Evolutionary conservation across 2,113 vertebrate species (phyloP).

Genomic region (Neomonachus schauinslandi): DNA sequence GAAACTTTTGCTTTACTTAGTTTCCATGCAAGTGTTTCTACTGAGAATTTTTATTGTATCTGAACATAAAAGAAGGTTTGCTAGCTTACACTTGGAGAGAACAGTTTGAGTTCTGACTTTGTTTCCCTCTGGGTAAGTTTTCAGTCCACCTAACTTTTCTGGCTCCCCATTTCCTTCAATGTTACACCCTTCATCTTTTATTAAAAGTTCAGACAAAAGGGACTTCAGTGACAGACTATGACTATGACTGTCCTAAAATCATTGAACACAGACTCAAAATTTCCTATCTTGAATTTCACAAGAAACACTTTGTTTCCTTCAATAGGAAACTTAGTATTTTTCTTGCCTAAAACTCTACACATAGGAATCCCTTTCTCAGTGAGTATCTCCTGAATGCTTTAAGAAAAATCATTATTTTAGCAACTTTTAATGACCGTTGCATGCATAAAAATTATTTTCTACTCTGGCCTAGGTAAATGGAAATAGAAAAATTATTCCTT

Average conservation of each 20-base stretch:
- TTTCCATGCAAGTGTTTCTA: neutral
- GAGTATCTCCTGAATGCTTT: neutral
- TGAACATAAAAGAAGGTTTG: neutral
- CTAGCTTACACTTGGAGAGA: neutral
- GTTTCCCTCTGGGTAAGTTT: neutral
- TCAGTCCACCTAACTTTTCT: neutral
- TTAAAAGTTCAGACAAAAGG: neutral
- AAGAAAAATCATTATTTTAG: conserved; percentile 6
- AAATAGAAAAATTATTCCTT: neutral
- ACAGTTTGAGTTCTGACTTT: neutral
- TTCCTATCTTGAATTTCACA: conserved; percentile 5
- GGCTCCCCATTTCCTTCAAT: neutral
- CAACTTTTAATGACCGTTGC: neutral
- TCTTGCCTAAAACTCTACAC: neutral
- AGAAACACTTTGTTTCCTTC: neutral
- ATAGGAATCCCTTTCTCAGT: neutral
- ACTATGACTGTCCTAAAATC: neutral
- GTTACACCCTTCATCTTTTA: neutral
- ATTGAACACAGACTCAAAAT: neutral
- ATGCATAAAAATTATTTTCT: neutral
- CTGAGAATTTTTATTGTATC: neutral
- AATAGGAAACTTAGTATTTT: neutral
- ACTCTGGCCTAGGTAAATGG: neutral
- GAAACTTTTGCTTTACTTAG: neutral
- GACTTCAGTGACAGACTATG: neutral